phyloP scores from a whole-genome alignment of 2,888 invertebrate species.

The Strigamia transsilvanica region DNA sequence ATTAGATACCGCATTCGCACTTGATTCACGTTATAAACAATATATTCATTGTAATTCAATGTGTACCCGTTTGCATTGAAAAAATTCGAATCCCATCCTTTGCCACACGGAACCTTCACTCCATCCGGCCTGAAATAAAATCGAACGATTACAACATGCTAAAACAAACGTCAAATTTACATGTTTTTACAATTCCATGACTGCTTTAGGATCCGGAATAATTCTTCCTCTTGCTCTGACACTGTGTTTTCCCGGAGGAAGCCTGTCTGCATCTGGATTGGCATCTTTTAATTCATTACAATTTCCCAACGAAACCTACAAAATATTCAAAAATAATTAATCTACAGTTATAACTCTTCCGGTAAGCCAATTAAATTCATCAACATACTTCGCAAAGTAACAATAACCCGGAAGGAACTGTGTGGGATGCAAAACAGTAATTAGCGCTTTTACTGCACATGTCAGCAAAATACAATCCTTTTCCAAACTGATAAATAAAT shows the following conservation, averaged over 20 bases:
- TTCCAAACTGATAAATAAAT: conserved; percentile 54
- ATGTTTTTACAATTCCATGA: conserved; percentile 57
- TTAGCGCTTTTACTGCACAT: conserved; percentile 68
- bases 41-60: conserved; percentile 68
- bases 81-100: conserved; percentile 60
- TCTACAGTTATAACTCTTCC: background rate
- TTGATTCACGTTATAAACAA: conserved; percentile 67
- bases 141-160: background rate
- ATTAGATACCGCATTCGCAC: conserved; percentile 66
- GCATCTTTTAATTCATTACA: conserved; percentile 62
- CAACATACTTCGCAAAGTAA: conserved; percentile 66
- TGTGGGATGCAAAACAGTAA: conserved; percentile 64
- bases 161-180: background rate
- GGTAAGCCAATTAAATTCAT: background rate
- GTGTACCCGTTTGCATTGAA: conserved; percentile 58
- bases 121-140: conserved; percentile 59
- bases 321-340: conserved; percentile 44
- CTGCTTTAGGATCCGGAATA: conserved; percentile 61
- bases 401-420: conserved; percentile 65
- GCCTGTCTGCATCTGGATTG: conserved; percentile 63
- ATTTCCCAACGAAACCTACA: conserved; percentile 65
- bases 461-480: conserved; percentile 67
- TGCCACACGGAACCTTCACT: conserved; percentile 64
- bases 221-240: conserved; percentile 64
- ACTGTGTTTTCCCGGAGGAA: conserved; percentile 65